Base-by-base conservation (phyloP, 2,797 vertebrate species). In the Silurus lanzhouensis region DNA sequence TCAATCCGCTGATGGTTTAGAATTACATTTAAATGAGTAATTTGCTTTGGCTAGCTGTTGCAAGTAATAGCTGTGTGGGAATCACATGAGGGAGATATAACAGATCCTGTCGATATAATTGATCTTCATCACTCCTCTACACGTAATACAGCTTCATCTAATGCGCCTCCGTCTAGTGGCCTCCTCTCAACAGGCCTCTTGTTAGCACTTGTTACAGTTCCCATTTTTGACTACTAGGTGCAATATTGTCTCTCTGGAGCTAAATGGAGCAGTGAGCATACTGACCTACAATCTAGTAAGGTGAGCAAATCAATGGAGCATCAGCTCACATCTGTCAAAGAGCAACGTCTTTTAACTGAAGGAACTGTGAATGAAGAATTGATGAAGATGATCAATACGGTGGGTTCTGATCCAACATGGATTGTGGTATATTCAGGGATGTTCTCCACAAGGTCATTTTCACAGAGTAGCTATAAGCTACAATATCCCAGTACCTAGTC, bases 31-130 rank as follows among this genome's bases (percentile, higher is more conserved):
- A 38, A 22, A 20, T 20, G 19, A 77, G 27, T 5, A 19, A 38
- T 77, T 77, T 77, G 27, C 19, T 77, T 27, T 77, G 25, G 55
- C 74, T 58, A 31, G 14, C 14, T n/a, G 74, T 58, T 77, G 57
- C 55, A 58, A 10, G 55, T 77, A 60, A 58, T 38, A 60, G 27
- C 55, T 60, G 38, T 77, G 9, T 38, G 27, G 75, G 75, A 6
- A 76, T 25, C 52, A 58, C 74, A 57, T 15, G 52, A 58, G 17
- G 3, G 70, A 58, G 52, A 27, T 75, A 57, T 17, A 76, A 58
- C 52, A 58, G 74, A 76, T 27, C 52, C 72, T 76, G 52, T 76
- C 52, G 15, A 76, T 76, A 76, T 27, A 76, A 76, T 31, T 76
- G 74, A 76, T 58, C 74, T 58, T 25, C 52, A 31, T 75, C 48